A percentile compares a stretch with the other conserved stretches of the same genome.
Evolutionary conservation across 2,797 vertebrate genomes (phyloP).

Genomic region (Sarcoramphus papa): DNA sequence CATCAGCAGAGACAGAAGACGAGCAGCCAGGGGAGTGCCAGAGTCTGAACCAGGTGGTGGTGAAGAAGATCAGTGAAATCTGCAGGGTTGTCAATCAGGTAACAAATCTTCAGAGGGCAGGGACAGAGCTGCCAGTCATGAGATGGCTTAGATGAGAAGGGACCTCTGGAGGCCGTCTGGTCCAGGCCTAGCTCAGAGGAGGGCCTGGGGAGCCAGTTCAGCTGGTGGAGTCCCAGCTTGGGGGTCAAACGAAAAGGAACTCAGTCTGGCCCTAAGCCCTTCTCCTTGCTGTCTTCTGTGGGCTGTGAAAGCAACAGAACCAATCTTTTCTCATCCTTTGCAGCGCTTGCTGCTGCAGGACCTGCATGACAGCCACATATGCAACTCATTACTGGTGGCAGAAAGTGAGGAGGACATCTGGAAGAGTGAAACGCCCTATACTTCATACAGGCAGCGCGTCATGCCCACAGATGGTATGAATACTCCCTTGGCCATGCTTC

Average conservation of each 20-base stretch:
- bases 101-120: background rate
- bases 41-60: constrained; percentile 84
- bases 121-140: background rate
- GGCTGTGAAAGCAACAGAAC: background rate
- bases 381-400: constrained; percentile 93
- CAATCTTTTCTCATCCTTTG: background rate
- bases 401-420: constrained; percentile 99
- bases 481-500: background rate
- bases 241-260: background rate
- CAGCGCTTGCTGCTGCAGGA: constrained; percentile 93
- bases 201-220: background rate
- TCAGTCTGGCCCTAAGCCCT: background rate
- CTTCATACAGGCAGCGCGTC: constrained; percentile 77
- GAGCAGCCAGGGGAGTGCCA: constrained; percentile 82
- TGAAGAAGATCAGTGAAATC: constrained; percentile 91
- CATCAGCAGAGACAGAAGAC: constrained; percentile 66
- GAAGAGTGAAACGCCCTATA: constrained; percentile 91
- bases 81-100: constrained; percentile 97
- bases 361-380: constrained; percentile 93
- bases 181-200: background rate
- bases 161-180: background rate
- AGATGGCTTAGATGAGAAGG: background rate
- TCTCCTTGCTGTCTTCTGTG: background rate
- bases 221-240: background rate
- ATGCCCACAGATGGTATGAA: constrained; percentile 84